Conservation (phyloP, 2,797 vertebrate genomes). For the Hydrolagus colliei region DNA sequence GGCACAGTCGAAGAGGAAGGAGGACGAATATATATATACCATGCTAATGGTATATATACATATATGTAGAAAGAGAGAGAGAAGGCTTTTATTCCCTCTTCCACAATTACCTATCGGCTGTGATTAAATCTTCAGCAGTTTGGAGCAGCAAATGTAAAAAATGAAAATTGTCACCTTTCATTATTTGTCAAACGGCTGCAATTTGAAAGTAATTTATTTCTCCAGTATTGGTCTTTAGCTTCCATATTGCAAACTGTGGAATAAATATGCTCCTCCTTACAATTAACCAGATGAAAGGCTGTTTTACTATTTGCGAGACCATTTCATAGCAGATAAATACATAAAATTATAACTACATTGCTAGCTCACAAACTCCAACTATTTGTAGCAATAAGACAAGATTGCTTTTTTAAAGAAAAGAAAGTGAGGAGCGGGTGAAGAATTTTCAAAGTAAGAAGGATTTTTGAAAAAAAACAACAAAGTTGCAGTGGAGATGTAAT, state of each 20-base stretch:
- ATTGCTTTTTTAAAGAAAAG: background rate
- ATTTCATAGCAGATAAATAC: background rate
- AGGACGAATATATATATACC: too few relatives aligned
- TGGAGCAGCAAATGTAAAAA: constrained; percentile 11
- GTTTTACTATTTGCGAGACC: background rate
- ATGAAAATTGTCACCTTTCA: background rate
- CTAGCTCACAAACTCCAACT: background rate
- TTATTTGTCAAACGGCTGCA: constrained; percentile 1
- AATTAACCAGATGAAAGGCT: background rate
- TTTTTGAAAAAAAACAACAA: background rate
- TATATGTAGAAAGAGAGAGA: background rate
- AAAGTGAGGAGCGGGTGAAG: background rate
- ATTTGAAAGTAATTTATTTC: constrained; percentile 3
- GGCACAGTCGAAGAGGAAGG: too few relatives aligned
- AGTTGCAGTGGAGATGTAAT: background rate
- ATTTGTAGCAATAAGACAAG: background rate
- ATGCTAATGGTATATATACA: background rate
- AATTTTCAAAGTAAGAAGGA: background rate
- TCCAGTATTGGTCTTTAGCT: background rate
- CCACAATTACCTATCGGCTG: background rate
- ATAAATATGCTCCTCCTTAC: background rate
- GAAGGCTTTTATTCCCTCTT: constrained; percentile 6
- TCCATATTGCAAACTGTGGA: background rate
- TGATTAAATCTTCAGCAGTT: background rate
- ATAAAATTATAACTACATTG: background rate